Conservation (phyloP, 2,888 invertebrate species). For the Noctua pronuba region DNA sequence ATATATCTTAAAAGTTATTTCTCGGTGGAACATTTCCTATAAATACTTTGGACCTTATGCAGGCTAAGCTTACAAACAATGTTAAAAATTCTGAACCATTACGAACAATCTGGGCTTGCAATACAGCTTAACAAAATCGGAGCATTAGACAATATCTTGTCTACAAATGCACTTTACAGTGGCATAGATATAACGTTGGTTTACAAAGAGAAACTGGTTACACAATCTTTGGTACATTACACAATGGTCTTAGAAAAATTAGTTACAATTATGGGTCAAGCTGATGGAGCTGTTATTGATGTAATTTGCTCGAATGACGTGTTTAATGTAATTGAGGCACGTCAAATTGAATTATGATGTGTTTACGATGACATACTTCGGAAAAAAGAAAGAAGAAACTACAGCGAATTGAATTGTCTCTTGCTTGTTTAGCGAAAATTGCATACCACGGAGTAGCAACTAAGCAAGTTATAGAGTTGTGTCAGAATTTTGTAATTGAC, state of each 20-base stretch:
- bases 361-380: conserved; percentile 31
- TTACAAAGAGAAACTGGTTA: conserved; percentile 70
- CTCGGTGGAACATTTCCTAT: background rate
- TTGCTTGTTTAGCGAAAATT: background rate
- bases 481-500: background rate
- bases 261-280: conserved; percentile 50
- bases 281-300: conserved; percentile 52
- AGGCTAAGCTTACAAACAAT: conserved; percentile 33
- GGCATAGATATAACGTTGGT: conserved; percentile 27
- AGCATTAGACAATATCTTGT: conserved; percentile 48
- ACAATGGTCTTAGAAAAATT: conserved; percentile 57
- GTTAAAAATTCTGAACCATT: conserved; percentile 49
- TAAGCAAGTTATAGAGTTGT: background rate
- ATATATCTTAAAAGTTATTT: conserved; percentile 14
- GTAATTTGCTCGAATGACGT: conserved; percentile 39
- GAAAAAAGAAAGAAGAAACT: conserved; percentile 11
- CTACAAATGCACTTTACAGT: conserved; percentile 52
- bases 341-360: conserved; percentile 43
- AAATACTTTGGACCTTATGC: background rate
- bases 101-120: conserved; percentile 31
- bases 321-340: conserved; percentile 52
- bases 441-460: background rate
- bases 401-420: background rate
- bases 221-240: conserved; percentile 62
- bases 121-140: conserved; percentile 39